These are phyloP conservation scores for Strongylocentrotus purpuratus DNA, from an alignment of 35 echinoderm and acorn worm species.

Conservation along the genomic window DNA sequence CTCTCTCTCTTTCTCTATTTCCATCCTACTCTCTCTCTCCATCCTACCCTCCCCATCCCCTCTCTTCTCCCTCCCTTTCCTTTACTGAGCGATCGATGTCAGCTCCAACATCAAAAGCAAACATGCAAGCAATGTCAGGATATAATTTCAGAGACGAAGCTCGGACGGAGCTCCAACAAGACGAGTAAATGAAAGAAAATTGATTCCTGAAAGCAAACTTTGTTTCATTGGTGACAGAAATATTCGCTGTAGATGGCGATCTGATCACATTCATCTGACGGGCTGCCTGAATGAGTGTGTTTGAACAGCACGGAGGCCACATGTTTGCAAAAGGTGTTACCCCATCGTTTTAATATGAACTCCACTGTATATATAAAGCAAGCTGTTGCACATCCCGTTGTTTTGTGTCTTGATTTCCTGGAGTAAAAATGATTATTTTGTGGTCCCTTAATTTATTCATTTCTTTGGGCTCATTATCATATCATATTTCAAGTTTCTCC, in stretches of 20 bases:
- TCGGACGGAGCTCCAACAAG: neutral
- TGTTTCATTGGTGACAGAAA: neutral
- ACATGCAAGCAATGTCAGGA: neutral
- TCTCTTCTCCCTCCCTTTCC: neutral
- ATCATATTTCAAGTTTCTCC: too few relatives aligned
- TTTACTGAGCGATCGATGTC: too few relatives aligned
- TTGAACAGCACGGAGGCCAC: neutral
- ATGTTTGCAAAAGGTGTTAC: conserved; percentile 1
- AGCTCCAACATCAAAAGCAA: neutral
- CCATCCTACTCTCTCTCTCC: too few relatives aligned
- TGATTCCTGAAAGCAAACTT: neutral
- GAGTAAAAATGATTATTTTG: too few relatives aligned
- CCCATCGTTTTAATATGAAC: neutral
- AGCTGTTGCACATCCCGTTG: neutral
- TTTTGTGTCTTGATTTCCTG: neutral
- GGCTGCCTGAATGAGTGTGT: neutral
- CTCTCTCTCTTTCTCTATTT: too few relatives aligned
- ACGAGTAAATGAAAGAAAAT: neutral
- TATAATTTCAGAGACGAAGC: neutral
- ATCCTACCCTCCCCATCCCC: too few relatives aligned
- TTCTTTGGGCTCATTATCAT: too few relatives aligned
- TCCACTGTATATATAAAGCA: neutral
- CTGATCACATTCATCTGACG: neutral
- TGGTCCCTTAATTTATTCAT: too few relatives aligned
- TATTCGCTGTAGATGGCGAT: neutral